Evolutionary conservation across 2,113 vertebrate species (phyloP).

Genomic region (Phaetusa simplex): DNA sequence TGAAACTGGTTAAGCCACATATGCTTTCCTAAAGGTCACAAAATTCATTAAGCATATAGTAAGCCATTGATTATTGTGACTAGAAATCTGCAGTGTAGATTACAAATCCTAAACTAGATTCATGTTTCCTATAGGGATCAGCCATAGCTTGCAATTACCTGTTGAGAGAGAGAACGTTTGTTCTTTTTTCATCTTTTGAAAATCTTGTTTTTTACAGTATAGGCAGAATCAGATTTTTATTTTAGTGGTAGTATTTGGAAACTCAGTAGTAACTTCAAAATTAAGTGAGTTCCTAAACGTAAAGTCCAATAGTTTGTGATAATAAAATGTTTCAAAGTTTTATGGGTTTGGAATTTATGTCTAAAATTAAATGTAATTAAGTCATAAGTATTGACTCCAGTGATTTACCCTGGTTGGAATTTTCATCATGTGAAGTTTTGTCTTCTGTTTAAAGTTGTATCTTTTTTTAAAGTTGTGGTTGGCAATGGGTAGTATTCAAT

Average conservation of each 20-base stretch:
- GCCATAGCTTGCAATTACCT: conserved; percentile 9
- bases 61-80: conserved; percentile 74
- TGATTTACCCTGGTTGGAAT: not conserved
- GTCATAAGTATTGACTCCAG: not conserved
- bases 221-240: conserved; percentile 51
- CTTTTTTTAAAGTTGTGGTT: not conserved
- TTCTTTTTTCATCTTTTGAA: not conserved
- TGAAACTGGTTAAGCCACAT: conserved; percentile 77
- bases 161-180: not conserved
- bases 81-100: not conserved
- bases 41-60: conserved; percentile 80
- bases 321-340: not conserved
- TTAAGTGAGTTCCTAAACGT: not conserved
- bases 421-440: not conserved
- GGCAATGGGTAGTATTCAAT: not conserved
- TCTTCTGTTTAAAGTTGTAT: not conserved
- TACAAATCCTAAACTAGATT: not conserved
- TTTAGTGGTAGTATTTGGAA: not conserved
- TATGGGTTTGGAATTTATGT: too few relatives aligned
- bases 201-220: conserved; percentile 13
- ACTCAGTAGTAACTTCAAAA: not conserved
- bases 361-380: not conserved
- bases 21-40: conserved; percentile 83
- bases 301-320: not conserved
- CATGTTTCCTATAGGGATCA: not conserved